Base-by-base conservation (phyloP, 1,140 invertebrate species). In the Drosophila sturtevanti region DNA sequence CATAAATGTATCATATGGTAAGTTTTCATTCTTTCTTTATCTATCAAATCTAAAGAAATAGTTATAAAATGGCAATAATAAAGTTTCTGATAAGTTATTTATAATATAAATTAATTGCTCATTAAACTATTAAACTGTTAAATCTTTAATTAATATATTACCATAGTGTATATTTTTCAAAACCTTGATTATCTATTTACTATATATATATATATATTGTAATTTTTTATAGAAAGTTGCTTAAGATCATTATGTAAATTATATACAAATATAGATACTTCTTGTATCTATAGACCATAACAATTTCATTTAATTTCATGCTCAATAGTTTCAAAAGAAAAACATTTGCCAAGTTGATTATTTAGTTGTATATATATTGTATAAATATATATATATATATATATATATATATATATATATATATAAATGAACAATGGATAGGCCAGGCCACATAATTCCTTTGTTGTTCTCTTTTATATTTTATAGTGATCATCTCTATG, bases 391-490 rank as follows among this genome's bases (percentile, higher is more conserved):
- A 18, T 11, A 48, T 16, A 48, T 11, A 48, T 16, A 48, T 21
- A 31, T 31, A 31, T 1, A 31, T 31, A 48, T 48, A n/a, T 44
- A 10, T 48, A 48, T 21, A 21, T 9, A 48, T 48, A 44, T 44
- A 48, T 21, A 18, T 11, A 48, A 9, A 48, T 21, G 10, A 10
- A 48, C 41, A 48, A 48, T 48, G 41, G 41, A n/a, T n/a, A n/a
- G 16, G 16, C n/a, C n/a, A 48, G 41, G 18, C 41, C 41, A 48
- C 21, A 48, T 48, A 48, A 48, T 48, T 48, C 41, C 41, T 48
- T 48, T 48, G 21, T 48, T 48, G 41, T 48, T 48, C 41, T 48
- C 41, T 48, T 16, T 31, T 31, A 4, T 31, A 6, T 44, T 41
- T 44, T 16, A 48, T 48, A 48, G 9, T 48, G 41, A 44, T 21